Evolutionary conservation across 2,113 vertebrate genomes (phyloP), one percentile per base, ranked within the genome.

Genomic region (Neoarius graeffei): DNA sequence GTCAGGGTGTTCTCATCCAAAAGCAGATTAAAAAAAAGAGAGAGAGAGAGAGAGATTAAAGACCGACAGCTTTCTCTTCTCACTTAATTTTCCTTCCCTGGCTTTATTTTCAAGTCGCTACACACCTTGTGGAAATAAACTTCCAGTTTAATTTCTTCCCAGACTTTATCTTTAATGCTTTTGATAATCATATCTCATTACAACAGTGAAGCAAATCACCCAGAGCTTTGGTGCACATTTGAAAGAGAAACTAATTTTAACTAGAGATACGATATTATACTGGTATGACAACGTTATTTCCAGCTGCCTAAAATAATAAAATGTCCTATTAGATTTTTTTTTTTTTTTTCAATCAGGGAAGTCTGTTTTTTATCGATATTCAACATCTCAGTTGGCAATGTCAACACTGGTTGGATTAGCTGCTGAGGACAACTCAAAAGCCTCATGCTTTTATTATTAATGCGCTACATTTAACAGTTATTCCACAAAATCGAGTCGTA

Each of bases 101-200:
- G 62, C 27, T 30, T 85, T 85, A 27, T 54, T 87, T 57, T 48
- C 62, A 52, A 71, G 64, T 19, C 9, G 4, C 57, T 77, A 79
- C 74, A 60, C 52, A 71, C 57, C 62, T 60, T 67, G 10, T 69
- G 69, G 80, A 83, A 83, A 17, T 48, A 5, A 69, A 81, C 52
- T 57, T 8, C 15, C 23, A 13, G 10, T 59, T 62, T 19, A 13
- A 23, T 10, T 19, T 50, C 79, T 50, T 20, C 4, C 30, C 48
- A 19, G 13, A 42, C 20, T 11, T 80, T 42, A 30, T 73, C 15
- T 81, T 30, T 85, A 13, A 87, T 74, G 59, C 30, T 64, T 79
- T 74, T 52, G 66, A 56, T 62, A 86, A 79, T 84, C 64, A 77
- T 3, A 9, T 48, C 85, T 81, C 35, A 74, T 87, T 85, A 89